Evolutionary conservation across 2,797 vertebrate genomes (phyloP), one percentile per base, ranked within the genome.

Genomic region (Craterocephalus amniculus): DNA sequence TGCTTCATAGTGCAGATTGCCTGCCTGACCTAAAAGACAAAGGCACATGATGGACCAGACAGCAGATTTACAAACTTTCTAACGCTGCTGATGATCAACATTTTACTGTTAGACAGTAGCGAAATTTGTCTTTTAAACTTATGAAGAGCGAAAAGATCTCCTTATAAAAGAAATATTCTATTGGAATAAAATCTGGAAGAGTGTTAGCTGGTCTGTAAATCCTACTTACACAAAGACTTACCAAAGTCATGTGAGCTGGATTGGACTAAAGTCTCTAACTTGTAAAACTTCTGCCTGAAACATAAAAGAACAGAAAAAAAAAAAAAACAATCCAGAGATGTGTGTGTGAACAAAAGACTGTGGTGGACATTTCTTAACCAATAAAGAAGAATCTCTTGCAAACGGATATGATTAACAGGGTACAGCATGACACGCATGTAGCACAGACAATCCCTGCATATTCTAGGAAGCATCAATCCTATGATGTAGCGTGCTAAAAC

Each of bases 221-320:
- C 12, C 38, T 32, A 60, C 43, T 22, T 16, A 57, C 43, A 54
- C n/a, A 56, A 5, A 78, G 83, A 87, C 95, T 96, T 95, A 99
- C 98, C 96, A 92, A 99, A 97, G 90, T 98, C 97, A 91, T 95
- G 93, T 8, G 95, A 96, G 78, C 78, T 90, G 64, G 87, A 92
- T 79, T 96, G 93, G 55, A 95, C 91, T 86, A 99, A 86, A 34
- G 84, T 89, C 93, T 98, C 97, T 89, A 99, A 88, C 61, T 84
- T 94, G 80, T 94, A 79, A 29, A 99, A 82, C 48, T 93, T 94
- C 88, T 99, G 96, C 90, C 98, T 99, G 92, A 90, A 94, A 91
- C 52, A 70, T 9, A 74, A 22, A n/a, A 56, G 9, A 31, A 31
- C 29, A 31, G 4, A 31, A 31, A 87, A 32, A 80, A 11, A 67